phyloP scores from a whole-genome alignment of 1,140 invertebrate species.

The Muscidifurax raptorellus region DNA sequence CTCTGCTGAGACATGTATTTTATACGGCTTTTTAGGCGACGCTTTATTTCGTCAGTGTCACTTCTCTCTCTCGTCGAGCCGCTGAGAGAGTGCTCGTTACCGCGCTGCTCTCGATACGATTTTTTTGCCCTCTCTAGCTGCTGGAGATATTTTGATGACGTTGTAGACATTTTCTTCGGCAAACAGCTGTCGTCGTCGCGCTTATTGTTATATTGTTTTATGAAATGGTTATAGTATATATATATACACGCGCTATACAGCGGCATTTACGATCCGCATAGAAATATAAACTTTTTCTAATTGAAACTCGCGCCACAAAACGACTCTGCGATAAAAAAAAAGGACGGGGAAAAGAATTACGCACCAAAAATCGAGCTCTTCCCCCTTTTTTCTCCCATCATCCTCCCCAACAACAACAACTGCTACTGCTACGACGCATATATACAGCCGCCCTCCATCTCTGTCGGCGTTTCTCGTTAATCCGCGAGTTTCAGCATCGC shows the following conservation, averaged over 20 bases:
- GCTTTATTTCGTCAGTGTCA: neutral
- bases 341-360: neutral
- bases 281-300: neutral
- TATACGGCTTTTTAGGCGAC: neutral
- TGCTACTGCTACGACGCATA: neutral
- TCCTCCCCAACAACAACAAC: neutral
- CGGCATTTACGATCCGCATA: no score
- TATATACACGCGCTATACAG: no score
- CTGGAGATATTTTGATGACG: no score
- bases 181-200: no score
- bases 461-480: constrained; percentile 40
- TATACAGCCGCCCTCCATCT: neutral
- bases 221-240: no score
- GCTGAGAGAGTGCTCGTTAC: constrained; percentile 2
- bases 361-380: neutral
- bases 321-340: neutral
- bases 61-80: neutral
- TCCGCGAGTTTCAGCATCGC: constrained; percentile 26
- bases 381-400: neutral
- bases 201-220: no score
- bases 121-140: neutral
- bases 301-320: neutral
- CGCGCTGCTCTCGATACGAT: neutral
- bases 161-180: no score
- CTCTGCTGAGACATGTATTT: neutral